phyloP scores from a whole-genome alignment of 2,888 invertebrate genomes.

The Xestia sexstrigata region DNA sequence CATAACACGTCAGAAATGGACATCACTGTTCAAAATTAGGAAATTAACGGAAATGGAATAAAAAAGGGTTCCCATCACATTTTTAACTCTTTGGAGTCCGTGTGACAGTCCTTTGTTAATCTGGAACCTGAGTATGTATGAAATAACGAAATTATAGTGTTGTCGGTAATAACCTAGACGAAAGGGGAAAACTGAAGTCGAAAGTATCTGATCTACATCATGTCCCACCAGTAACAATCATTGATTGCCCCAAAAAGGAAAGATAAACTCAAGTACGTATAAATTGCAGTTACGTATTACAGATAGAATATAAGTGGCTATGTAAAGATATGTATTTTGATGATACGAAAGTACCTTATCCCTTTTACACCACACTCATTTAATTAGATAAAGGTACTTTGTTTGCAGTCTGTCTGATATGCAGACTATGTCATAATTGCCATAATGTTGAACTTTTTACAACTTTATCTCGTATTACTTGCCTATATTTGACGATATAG shows the following conservation, averaged over 20 bases:
- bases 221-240: background rate
- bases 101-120: too few species aligned
- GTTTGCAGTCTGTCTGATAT: background rate
- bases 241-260: background rate
- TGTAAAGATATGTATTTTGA: background rate
- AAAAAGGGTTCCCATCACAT: too few species aligned
- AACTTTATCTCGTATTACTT: background rate
- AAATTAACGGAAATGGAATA: too few species aligned
- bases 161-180: background rate
- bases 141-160: background rate
- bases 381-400: background rate
- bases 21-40: too few species aligned
- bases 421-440: background rate
- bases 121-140: too few species aligned
- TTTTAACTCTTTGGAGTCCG: too few species aligned
- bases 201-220: background rate
- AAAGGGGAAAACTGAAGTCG: background rate
- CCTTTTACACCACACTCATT: background rate
- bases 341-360: constrained; percentile 11
- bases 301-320: background rate
- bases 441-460: too few species aligned
- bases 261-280: background rate
- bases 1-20: too few species aligned
- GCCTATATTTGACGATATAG: background rate
- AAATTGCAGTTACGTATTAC: background rate